Conservation (phyloP, 2,797 vertebrate genomes). For the Poeciliopsis gracilis region DNA sequence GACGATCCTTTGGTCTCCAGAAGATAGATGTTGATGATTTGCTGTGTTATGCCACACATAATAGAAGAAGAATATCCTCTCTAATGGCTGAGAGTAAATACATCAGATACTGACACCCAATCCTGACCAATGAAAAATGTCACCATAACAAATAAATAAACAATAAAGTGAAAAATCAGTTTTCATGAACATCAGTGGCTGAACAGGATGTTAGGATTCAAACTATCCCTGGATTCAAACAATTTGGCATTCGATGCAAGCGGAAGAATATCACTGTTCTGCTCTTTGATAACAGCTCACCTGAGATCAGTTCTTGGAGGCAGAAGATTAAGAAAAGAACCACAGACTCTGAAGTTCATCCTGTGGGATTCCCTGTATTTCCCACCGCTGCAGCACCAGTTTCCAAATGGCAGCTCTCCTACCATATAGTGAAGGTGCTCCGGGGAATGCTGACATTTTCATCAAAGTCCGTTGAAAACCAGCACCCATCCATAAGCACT, state of each 20-base stretch:
- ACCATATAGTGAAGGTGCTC: not conserved
- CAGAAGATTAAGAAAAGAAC: not conserved
- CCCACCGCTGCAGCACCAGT: not conserved
- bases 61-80: constrained; percentile 20
- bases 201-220: no score
- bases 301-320: not conserved
- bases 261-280: not conserved
- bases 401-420: not conserved
- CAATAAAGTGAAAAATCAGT: not conserved
- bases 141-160: not conserved
- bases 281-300: not conserved
- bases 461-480: not conserved
- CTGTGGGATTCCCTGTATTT: not conserved
- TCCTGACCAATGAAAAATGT: not conserved
- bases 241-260: not conserved
- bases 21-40: constrained; percentile 32
- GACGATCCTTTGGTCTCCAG: constrained; percentile 40
- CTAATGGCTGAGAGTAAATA: constrained; percentile 18
- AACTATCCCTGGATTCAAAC: not conserved
- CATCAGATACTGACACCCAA: not conserved
- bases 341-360: not conserved
- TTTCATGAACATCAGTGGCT: not conserved
- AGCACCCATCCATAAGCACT: not conserved
- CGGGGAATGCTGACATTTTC: not conserved
- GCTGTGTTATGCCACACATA: constrained; percentile 41